Percentiles rank a stretch among this genome's conserved stretches.
Conservation (phyloP, 2,113 vertebrate genomes). For the Panthera uncia region DNA sequence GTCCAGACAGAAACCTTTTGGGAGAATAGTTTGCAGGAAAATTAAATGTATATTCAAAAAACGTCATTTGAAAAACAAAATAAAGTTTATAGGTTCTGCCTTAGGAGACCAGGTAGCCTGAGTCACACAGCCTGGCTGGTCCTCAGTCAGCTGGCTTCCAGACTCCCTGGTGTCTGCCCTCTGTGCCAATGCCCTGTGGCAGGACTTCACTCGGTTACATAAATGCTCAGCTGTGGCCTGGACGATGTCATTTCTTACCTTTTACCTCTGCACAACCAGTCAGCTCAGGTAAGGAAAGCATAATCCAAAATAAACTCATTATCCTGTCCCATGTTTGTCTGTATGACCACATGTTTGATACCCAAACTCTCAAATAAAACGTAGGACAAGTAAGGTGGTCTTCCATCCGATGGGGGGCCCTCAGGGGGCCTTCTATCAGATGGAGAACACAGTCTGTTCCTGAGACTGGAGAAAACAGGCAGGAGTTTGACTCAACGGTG, state of each 20-base stretch:
- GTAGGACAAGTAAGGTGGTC: neutral
- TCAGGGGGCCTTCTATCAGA: neutral
- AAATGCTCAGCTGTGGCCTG: too few relatives aligned
- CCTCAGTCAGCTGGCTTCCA: neutral
- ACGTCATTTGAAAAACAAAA: constrained; percentile 3
- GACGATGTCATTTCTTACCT: neutral
- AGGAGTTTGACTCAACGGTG: neutral
- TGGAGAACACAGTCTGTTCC: accelerated
- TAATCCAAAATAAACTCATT: neutral
- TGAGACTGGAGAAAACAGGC: neutral
- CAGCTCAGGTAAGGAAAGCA: neutral
- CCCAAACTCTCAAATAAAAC: neutral
- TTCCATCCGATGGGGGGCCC: too few relatives aligned
- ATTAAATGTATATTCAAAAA: constrained; percentile 52
- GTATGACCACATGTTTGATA: neutral
- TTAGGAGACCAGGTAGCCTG: neutral
- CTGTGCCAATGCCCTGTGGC: neutral
- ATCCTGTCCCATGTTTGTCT: neutral
- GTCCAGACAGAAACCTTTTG: constrained; percentile 28
- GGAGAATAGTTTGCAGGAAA: neutral
- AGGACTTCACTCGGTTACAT: too few relatives aligned
- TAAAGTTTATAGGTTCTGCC: neutral
- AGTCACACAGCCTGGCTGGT: neutral
- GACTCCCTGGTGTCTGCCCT: neutral
- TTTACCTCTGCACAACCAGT: neutral